These are phyloP conservation scores for Scaptomyza montana DNA, from an alignment of 1,140 invertebrate genomes.

Conservation along the genomic window DNA sequence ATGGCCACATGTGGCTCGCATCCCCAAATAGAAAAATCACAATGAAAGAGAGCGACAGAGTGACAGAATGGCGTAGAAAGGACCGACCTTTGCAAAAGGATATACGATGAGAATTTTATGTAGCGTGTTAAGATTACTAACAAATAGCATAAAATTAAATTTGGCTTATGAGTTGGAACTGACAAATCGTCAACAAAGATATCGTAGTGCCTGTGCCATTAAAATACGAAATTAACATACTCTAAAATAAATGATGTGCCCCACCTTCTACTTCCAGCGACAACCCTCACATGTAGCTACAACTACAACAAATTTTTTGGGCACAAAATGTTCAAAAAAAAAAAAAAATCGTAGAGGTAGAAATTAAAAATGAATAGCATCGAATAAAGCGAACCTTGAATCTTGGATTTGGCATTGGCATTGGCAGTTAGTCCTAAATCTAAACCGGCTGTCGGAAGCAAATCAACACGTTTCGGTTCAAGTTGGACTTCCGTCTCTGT, in stretches of 20 bases:
- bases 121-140: constrained; percentile 75
- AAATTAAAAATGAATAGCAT: constrained; percentile 73
- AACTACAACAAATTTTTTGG: constrained; percentile 11
- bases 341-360: constrained; percentile 40
- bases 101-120: constrained; percentile 57
- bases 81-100: constrained; percentile 9
- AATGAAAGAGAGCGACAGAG: not conserved
- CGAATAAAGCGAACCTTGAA: constrained; percentile 31
- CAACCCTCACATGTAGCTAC: constrained; percentile 4
- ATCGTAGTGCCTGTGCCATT: constrained; percentile 28
- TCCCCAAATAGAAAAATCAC: not conserved
- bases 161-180: constrained; percentile 83
- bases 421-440: constrained; percentile 5
- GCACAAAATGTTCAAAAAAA: constrained; percentile 14
- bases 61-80: not conserved
- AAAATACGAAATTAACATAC: constrained; percentile 74
- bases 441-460: constrained; percentile 31
- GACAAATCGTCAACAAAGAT: constrained; percentile 68
- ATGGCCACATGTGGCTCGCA: constrained; percentile 35
- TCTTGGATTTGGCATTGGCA: constrained; percentile 7
- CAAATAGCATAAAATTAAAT: constrained; percentile 80
- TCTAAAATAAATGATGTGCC: constrained; percentile 57
- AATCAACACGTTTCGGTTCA: constrained; percentile 36
- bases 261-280: not conserved
- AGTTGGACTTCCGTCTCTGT: constrained; percentile 15